phyloP scores from a whole-genome alignment of 64 coral and sea anemone genomes.

The Stylophora pistillata region DNA sequence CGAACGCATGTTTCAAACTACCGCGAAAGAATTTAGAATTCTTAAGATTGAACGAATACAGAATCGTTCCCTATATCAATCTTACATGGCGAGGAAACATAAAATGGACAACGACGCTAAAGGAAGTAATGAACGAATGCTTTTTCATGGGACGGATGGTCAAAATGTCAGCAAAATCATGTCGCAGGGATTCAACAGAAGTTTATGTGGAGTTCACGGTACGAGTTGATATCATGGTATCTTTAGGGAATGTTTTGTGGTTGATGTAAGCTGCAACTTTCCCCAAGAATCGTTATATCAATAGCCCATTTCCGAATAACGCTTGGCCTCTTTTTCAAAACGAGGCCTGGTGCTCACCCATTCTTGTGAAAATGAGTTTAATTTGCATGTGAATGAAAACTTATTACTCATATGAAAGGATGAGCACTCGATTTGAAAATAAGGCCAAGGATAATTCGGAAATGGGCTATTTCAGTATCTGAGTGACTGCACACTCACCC shows the following conservation, averaged over 20 bases:
- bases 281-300: too few species aligned
- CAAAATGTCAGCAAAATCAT: slow-evolving; percentile 28
- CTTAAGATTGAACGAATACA: slow-evolving; percentile 42
- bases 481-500: too few species aligned
- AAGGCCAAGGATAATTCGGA: too few species aligned
- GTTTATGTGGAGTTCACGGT: slow-evolving; percentile 31
- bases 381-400: too few species aligned
- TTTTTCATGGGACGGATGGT: slow-evolving; percentile 46
- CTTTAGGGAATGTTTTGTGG: not conserved
- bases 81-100: slow-evolving; percentile 16
- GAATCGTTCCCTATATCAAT: slow-evolving; percentile 33
- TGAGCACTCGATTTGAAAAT: too few species aligned
- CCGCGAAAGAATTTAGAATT: not conserved
- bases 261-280: too few species aligned
- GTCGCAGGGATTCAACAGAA: slow-evolving; percentile 33
- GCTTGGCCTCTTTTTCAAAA: too few species aligned
- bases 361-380: too few species aligned
- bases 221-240: not conserved
- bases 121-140: slow-evolving; percentile 23
- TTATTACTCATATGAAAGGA: too few species aligned
- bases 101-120: slow-evolving; percentile 39
- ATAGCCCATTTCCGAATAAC: too few species aligned
- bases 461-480: too few species aligned
- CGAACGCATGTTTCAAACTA: not conserved
- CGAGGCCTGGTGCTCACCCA: too few species aligned